Percentiles rank a stretch among this genome's conserved stretches.
phyloP scores from a whole-genome alignment of 2,888 invertebrate genomes.

The Teleiodes luculella region DNA sequence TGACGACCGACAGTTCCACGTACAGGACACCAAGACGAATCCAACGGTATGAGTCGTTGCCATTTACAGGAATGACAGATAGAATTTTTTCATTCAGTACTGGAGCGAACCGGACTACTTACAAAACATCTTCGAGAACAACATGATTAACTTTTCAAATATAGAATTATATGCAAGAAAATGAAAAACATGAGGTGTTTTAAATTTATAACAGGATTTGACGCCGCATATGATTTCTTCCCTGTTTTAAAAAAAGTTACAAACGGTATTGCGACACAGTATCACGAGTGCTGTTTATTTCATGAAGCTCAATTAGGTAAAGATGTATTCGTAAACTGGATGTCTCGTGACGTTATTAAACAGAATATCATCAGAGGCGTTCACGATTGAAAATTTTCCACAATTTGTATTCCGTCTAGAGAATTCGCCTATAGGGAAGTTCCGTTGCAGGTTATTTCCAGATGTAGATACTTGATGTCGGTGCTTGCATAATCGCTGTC shows the following conservation, averaged over 20 bases:
- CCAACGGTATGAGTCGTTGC: too few relatives aligned
- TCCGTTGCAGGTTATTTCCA: conserved; percentile 71
- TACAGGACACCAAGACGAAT: too few relatives aligned
- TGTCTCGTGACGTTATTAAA: conserved; percentile 27
- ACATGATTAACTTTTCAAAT: conserved; percentile 24
- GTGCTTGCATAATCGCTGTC: conserved; percentile 72
- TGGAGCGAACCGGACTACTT: too few relatives aligned
- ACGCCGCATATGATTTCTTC: not conserved
- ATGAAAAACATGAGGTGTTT: not conserved
- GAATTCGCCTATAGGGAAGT: conserved; percentile 61
- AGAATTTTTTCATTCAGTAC: too few relatives aligned
- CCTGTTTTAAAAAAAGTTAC: not conserved
- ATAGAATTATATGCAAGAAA: not conserved
- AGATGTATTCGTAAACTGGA: conserved; percentile 5
- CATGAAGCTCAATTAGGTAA: conserved; percentile 3
- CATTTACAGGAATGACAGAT: too few relatives aligned
- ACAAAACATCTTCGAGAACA: conserved; percentile 40
- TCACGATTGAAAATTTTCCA: conserved; percentile 67
- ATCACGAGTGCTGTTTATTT: not conserved
- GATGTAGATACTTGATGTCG: conserved; percentile 62
- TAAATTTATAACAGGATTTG: not conserved
- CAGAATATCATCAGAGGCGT: conserved; percentile 50
- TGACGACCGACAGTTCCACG: too few relatives aligned
- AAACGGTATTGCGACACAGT: not conserved
- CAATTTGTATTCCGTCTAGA: conserved; percentile 72